Conservation (phyloP, 2,113 vertebrate genomes). For the Oryzias curvinotus region DNA sequence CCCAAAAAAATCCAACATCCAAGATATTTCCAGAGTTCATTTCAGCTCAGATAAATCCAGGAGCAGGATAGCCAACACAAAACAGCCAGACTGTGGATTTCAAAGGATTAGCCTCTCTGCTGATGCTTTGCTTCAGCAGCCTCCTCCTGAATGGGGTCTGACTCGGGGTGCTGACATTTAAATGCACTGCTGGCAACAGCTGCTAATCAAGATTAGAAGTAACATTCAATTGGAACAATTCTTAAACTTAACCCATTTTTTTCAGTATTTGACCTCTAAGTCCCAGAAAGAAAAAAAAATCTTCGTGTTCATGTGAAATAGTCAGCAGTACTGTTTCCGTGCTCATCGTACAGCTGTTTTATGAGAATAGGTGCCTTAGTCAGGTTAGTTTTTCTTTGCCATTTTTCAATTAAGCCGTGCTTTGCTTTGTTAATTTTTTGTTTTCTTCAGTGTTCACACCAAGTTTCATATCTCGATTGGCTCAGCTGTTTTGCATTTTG, state of each 20-base stretch:
- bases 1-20: conserved; percentile 16
- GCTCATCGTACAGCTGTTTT: no score
- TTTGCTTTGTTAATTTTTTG: no score
- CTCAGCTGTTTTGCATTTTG: no score
- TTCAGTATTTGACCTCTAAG: no score
- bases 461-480: no score
- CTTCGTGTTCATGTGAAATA: no score
- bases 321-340: no score
- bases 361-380: no score
- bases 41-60: conserved; percentile 38
- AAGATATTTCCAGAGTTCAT: conserved; percentile 54
- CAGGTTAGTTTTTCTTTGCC: no score
- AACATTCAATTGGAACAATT: not conserved
- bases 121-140: conserved; percentile 15
- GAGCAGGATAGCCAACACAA: conserved; percentile 24
- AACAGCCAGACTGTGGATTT: conserved; percentile 40
- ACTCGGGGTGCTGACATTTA: conserved; percentile 9
- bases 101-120: conserved; percentile 32
- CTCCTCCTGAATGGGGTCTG: conserved; percentile 28
- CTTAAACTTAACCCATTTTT: not conserved
- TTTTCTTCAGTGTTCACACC: no score
- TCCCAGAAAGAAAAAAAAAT: no score
- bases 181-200: not conserved
- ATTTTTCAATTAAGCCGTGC: no score
- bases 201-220: conserved; percentile 12